These are phyloP conservation scores for Karalla daura DNA, from an alignment of 2,797 vertebrate species.

Conservation along the genomic window DNA sequence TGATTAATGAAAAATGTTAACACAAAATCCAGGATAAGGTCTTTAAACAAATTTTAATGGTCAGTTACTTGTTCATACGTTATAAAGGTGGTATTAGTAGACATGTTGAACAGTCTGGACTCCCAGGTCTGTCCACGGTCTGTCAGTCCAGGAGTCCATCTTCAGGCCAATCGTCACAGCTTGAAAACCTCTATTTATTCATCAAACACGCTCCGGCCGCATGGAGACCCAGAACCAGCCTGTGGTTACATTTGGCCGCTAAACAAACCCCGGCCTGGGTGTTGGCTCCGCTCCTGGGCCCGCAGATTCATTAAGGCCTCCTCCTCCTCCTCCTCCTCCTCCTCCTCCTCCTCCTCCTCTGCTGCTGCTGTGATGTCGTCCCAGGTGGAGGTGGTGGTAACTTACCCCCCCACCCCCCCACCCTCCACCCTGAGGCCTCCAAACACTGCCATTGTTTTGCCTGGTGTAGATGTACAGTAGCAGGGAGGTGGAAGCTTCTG, in stretches of 20 bases:
- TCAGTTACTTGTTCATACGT: no score
- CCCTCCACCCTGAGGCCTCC: neutral
- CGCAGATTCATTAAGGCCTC: neutral
- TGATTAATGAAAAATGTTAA: no score
- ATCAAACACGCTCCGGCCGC: neutral
- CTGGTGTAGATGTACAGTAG: neutral
- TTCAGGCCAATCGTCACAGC: neutral
- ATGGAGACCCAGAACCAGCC: neutral
- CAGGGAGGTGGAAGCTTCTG: neutral
- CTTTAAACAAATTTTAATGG: no score
- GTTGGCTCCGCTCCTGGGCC: neutral
- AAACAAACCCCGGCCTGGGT: neutral
- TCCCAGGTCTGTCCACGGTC: no score
- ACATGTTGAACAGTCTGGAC: no score
- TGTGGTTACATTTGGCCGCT: neutral
- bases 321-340: no score
- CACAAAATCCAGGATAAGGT: no score
- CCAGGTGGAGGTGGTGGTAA: neutral
- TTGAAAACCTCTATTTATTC: conserved; percentile 2
- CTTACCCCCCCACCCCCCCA: no score
- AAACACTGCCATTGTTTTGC: neutral
- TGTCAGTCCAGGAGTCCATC: no score
- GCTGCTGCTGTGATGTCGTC: conserved; percentile 3
- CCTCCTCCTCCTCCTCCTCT: no score
- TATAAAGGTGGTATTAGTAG: no score